A percentile compares a stretch with the other conserved stretches of the same genome.
Conservation (phyloP, 2,113 vertebrate genomes). For the rabbit (Oryctolagus cuniculus) region mOryCun1.1 NC_091434.1:70541501-70542000, state of each 20-base stretch:
- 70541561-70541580: constrained; percentile 43
- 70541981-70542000: constrained; percentile 82
- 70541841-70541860: background rate
- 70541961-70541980: constrained; percentile 28
- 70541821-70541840: background rate
- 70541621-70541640: constrained; percentile 34
- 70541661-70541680: background rate
- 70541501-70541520: background rate
- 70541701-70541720: constrained; percentile 46
- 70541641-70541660: constrained; percentile 12
- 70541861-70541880: background rate
- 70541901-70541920: background rate
- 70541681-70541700: constrained; percentile 66
- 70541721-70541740: constrained; percentile 4
- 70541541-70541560: background rate
- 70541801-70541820: background rate
- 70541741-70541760: background rate
- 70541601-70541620: background rate
- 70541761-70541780: background rate
- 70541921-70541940: background rate
- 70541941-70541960: background rate
- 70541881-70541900: background rate
- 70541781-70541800: fast-evolving
- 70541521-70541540: background rate
- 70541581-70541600: background rate